Conservation (phyloP, 1,140 invertebrate species). For the Lepidurus arcticus region DNA sequence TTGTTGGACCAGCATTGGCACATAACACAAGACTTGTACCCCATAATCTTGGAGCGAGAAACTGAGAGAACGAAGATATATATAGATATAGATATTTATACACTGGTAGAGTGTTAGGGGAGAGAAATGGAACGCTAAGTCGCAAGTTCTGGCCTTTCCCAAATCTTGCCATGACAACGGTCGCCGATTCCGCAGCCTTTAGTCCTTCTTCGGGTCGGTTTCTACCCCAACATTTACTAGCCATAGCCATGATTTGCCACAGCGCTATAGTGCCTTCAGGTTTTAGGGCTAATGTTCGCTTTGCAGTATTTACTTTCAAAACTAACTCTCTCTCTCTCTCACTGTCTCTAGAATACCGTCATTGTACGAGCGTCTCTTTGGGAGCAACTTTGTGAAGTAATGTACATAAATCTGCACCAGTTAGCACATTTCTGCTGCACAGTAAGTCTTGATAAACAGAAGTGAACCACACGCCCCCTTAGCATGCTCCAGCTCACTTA, state of each 20-base stretch:
- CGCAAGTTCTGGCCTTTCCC: background rate
- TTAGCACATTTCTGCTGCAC: slow-evolving; percentile 8
- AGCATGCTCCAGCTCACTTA: background rate
- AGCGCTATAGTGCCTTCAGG: background rate
- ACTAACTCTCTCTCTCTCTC: too few species aligned
- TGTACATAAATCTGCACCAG: slow-evolving; percentile 21
- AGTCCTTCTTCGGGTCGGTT: background rate
- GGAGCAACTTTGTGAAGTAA: background rate
- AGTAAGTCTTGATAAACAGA: slow-evolving; percentile 9
- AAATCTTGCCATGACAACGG: background rate
- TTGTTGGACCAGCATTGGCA: too few species aligned
- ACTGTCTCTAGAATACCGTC: background rate
- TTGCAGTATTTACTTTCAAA: too few species aligned
- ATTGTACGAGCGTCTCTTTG: background rate
- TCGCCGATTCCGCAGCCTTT: background rate
- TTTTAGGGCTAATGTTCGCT: background rate
- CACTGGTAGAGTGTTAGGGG: background rate
- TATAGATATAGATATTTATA: background rate
- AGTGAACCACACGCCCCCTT: background rate
- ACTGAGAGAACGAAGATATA: too few species aligned
- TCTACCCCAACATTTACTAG: background rate
- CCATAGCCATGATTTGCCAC: background rate
- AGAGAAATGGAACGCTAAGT: background rate
- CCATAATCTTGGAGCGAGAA: too few species aligned
- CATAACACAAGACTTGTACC: too few species aligned